Conservation (phyloP, 2,113 vertebrate genomes). For the Chloebia gouldiae region DNA sequence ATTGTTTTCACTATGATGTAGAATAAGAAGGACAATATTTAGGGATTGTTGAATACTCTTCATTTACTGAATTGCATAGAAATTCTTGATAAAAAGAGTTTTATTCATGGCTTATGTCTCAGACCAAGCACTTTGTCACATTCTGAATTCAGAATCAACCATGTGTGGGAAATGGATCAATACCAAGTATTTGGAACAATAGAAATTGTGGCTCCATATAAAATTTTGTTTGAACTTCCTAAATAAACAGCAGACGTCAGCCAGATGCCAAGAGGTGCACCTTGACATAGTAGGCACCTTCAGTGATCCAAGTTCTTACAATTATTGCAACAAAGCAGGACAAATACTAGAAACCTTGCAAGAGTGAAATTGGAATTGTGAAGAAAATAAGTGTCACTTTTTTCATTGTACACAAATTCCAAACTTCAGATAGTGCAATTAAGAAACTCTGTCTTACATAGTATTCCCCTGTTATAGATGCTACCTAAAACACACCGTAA, state of each 20-base stretch:
- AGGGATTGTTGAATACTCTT: neutral
- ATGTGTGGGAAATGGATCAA: neutral
- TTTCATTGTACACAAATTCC: neutral
- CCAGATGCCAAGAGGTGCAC: neutral
- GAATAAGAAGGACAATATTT: neutral
- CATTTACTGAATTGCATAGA: neutral
- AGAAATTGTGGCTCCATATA: neutral
- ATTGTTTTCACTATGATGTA: rapidly evolving
- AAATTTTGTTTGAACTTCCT: neutral
- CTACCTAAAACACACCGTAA: neutral
- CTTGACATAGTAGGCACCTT: neutral
- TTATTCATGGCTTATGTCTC: neutral
- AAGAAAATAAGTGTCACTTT: neutral
- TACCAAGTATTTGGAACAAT: neutral
- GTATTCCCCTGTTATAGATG: neutral
- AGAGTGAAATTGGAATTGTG: neutral
- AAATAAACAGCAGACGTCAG: neutral
- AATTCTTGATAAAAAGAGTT: neutral
- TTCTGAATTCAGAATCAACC: neutral
- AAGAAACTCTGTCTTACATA: neutral
- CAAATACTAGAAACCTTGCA: neutral
- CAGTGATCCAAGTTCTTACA: neutral
- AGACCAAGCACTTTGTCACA: neutral
- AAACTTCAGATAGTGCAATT: neutral
- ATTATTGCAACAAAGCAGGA: neutral